Conservation (phyloP, 2,888 invertebrate genomes). For the Nemotelus pantherinus region DNA sequence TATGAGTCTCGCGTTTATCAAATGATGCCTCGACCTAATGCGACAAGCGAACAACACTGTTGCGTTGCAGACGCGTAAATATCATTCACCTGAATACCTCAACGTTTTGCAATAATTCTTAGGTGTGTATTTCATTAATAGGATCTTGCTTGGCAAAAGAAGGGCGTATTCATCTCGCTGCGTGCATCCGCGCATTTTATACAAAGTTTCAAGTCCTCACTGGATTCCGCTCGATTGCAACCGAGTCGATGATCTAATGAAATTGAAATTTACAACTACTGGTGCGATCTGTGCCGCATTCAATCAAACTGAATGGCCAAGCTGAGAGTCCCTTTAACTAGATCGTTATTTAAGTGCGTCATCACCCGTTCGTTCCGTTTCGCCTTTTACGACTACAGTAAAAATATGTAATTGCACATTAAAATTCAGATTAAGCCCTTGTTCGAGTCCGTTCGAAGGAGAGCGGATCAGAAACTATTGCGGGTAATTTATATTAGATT, state of each 20-base stretch:
- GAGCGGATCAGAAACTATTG: constrained; percentile 9
- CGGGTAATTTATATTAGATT: constrained; percentile 34
- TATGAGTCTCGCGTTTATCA: too few relatives aligned
- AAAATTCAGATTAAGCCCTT: constrained; percentile 34
- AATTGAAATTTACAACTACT: constrained; percentile 35
- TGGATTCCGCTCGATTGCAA: neutral
- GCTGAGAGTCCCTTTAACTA: constrained; percentile 9
- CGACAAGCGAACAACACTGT: too few relatives aligned
- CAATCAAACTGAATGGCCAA: constrained; percentile 31
- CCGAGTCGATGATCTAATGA: constrained; percentile 15
- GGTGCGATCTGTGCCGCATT: constrained; percentile 23
- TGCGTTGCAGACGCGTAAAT: neutral
- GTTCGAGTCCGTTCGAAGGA: neutral
- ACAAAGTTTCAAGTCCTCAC: neutral
- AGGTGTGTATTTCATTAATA: constrained; percentile 39
- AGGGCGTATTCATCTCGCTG: constrained; percentile 1
- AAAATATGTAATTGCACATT: constrained; percentile 37
- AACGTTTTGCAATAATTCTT: constrained; percentile 18
- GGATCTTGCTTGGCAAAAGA: constrained; percentile 9
- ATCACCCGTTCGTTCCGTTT: neutral
- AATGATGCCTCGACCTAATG: too few relatives aligned
- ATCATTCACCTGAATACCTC: constrained; percentile 4
- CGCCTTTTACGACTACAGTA: constrained; percentile 4
- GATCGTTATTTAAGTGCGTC: constrained; percentile 36
- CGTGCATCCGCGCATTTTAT: neutral